phyloP scores from a whole-genome alignment of 2,797 vertebrate species.

The Gastrophryne carolinensis region DNA sequence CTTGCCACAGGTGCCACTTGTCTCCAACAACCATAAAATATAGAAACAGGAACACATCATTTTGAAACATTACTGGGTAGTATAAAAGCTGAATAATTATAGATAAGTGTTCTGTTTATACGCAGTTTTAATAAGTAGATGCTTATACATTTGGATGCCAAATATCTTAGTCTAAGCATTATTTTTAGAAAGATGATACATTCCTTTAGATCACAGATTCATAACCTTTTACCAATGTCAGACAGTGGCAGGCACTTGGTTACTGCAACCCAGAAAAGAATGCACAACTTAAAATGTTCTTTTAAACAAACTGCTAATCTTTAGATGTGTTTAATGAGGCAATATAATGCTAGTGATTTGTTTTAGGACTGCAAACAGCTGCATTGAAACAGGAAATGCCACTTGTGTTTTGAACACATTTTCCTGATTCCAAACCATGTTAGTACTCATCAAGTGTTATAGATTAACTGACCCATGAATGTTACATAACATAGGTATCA shows the following conservation, averaged over 20 bases:
- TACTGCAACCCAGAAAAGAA: background rate
- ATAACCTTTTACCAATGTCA: conserved; percentile 5
- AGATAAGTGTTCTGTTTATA: background rate
- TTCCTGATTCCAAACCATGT: too few species aligned
- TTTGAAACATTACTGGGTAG: too few species aligned
- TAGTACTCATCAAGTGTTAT: too few species aligned
- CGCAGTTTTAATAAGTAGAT: conserved; percentile 2
- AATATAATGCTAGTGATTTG: background rate
- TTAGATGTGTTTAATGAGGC: background rate
- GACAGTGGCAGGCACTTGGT: background rate
- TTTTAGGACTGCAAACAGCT: background rate
- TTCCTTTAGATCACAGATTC: background rate
- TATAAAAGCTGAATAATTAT: too few species aligned
- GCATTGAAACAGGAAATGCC: background rate
- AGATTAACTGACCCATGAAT: too few species aligned
- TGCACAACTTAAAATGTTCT: background rate
- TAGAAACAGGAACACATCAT: too few species aligned
- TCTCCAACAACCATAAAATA: too few species aligned
- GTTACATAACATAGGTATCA: too few species aligned
- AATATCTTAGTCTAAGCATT: background rate
- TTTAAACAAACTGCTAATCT: background rate
- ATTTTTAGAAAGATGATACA: conserved; percentile 1
- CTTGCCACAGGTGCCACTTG: too few species aligned
- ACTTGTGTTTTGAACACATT: too few species aligned
- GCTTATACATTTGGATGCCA: background rate